Base-by-base conservation (phyloP, 2,797 vertebrate genomes). In the Pelodytes ibericus region DNA sequence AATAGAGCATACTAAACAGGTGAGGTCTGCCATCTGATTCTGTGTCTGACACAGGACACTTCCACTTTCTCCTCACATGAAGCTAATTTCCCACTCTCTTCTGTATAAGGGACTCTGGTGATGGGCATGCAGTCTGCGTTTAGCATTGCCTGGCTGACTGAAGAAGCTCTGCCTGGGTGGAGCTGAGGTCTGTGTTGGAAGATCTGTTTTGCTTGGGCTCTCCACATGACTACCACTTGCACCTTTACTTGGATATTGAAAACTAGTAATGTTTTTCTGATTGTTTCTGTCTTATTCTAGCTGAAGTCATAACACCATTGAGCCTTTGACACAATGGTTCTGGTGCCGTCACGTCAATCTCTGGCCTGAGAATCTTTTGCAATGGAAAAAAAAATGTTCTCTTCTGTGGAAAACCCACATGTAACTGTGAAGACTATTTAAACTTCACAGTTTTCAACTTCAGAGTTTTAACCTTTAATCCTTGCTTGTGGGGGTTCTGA, bases 361-460 rank as follows among this genome's bases (percentile, higher is more conserved):
- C 96, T 27, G 87, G 89, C 86, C 89, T 96, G 81, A 99, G 87
- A 59, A 99, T 88, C 95, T 86, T 94, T 97, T 70, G 96, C 95
- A 82, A 94, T 85, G 82, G 93, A 86, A 89, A 94, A n/a, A n/a
- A n/a, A 99, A 84, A 99, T 94, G 88, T 99, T 95, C 62, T 97
- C 94, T 66, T 89, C 90, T 51, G 93, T 94, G 71, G 93, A 94
- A 81, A 98, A 88, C 75, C 92, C 86, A 64, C 87, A 92, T 0
- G 88, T 82, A 41, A 95, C 82, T 5, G 96, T 96, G 76, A 86
- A 88, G 4, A 96, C 96, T 82, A 91, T 92, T 98, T 95, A 26
- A 99, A 99, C 69, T 95, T 94, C 68, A 99, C 94, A 2, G 96
- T 97, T 88, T 99, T 99, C 31, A 99, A 81, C 84, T 99, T 99